Percentiles rank a stretch among this genome's conserved stretches.
Conservation (phyloP, 2,113 vertebrate genomes). For the Anthoscopus minutus region DNA sequence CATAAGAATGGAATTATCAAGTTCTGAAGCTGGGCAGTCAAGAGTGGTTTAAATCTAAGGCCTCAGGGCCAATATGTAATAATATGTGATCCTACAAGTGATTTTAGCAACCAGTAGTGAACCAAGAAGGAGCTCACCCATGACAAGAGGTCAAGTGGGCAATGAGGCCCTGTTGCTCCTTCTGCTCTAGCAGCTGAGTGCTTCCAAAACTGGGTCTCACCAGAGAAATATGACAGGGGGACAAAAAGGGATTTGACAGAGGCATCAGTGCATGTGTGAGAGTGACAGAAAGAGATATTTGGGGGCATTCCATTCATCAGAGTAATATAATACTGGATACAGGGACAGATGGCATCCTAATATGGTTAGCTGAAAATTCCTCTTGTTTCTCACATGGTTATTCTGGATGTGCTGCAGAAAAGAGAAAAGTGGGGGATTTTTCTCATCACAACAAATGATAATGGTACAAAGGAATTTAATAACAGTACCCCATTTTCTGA, state of each 20-base stretch:
- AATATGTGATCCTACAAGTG: neutral
- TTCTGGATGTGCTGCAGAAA: neutral
- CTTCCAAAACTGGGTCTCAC: neutral
- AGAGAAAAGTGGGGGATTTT: neutral
- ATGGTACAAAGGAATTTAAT: neutral
- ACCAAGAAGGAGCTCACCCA: neutral
- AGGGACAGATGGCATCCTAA: neutral
- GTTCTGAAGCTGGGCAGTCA: neutral
- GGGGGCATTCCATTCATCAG: neutral
- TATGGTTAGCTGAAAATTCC: neutral
- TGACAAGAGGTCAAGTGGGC: neutral
- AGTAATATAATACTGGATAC: neutral
- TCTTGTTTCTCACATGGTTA: neutral
- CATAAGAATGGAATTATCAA: neutral
- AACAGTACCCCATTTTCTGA: neutral
- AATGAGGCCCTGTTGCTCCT: neutral
- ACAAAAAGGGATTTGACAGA: neutral
- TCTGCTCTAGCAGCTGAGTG: neutral
- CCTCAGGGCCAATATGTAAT: neutral
- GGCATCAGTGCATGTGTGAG: neutral
- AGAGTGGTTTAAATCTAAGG: neutral
- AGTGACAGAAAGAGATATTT: neutral
- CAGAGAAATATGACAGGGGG: neutral
- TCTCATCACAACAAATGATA: neutral
- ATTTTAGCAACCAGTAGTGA: neutral